A percentile compares a stretch with the other conserved stretches of the same genome.
phyloP scores from a whole-genome alignment of 2,888 invertebrate species.

The Pachliopta kotzebuea region DNA sequence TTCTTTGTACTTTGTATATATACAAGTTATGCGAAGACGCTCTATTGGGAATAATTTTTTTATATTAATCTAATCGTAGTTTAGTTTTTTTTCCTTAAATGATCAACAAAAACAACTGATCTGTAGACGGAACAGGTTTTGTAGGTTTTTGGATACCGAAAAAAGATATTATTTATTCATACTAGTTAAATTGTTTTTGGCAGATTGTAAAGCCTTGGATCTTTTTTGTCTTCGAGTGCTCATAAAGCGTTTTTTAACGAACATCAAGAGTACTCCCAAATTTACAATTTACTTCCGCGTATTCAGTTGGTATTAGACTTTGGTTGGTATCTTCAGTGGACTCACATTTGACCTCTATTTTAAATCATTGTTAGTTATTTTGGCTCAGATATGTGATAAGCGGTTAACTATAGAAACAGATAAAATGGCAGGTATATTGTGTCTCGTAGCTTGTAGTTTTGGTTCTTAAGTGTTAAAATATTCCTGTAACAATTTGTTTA shows the following conservation, averaged over 20 bases:
- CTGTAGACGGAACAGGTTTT: not conserved
- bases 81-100: not conserved
- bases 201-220: constrained; percentile 10
- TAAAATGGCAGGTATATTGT: too few relatives aligned
- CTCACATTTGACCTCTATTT: too few relatives aligned
- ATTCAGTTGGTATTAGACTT: not conserved
- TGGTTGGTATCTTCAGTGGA: too few relatives aligned
- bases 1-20: too few relatives aligned
- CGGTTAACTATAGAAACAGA: too few relatives aligned
- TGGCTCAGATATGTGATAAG: too few relatives aligned
- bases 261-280: not conserved
- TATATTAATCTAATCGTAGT: too few relatives aligned
- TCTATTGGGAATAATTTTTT: not conserved
- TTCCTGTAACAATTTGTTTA: too few relatives aligned
- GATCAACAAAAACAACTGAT: not conserved
- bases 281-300: not conserved
- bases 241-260: not conserved
- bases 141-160: not conserved
- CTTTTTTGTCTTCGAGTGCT: not conserved
- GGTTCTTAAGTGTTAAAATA: too few relatives aligned
- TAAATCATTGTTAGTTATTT: too few relatives aligned
- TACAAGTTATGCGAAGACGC: too few relatives aligned
- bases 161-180: not conserved
- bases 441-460: too few relatives aligned
- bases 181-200: not conserved